Conservation (phyloP, 1,140 invertebrate species). For the Lepidotrigona ventralis region DNA sequence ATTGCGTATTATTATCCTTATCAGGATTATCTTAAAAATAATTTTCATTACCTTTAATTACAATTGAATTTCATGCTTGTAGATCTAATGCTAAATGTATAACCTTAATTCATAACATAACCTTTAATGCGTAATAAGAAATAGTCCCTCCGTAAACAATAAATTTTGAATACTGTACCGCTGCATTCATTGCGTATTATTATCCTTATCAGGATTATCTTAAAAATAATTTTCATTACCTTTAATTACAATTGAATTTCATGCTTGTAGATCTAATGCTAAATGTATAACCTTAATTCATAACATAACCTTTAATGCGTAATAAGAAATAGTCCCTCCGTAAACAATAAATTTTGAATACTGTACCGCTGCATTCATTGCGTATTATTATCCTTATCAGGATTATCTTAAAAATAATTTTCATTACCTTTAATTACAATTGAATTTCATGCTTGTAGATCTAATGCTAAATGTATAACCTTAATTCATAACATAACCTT, state of each 20-base stretch:
- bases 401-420: neutral
- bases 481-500: neutral
- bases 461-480: neutral
- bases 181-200: neutral
- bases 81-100: neutral
- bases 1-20: neutral
- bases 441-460: neutral
- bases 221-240: neutral
- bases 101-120: neutral
- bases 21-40: neutral
- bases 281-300: neutral
- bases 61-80: neutral
- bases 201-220: neutral
- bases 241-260: neutral
- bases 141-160: slow-evolving; percentile 13
- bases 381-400: neutral
- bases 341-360: neutral
- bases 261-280: neutral
- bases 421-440: neutral
- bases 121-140: slow-evolving; percentile 40
- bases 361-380: neutral
- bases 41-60: neutral
- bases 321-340: slow-evolving; percentile 31
- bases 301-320: too few relatives aligned
- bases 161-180: neutral